These are phyloP conservation scores for Herminia tarsipennalis DNA, from an alignment of 2,888 invertebrate genomes.

Conservation along the genomic window DNA sequence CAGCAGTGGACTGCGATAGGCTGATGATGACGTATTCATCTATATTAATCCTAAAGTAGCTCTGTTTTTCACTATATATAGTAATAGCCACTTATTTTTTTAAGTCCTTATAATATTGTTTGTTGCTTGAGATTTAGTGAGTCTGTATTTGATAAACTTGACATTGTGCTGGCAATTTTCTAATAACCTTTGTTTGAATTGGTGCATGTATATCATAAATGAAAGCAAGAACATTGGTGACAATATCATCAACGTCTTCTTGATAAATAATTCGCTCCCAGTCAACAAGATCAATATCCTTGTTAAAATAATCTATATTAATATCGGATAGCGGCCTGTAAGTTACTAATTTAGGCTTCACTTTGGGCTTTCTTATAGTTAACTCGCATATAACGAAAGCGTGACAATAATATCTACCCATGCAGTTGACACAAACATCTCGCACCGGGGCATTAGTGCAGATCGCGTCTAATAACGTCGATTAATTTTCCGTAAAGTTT, in stretches of 20 bases:
- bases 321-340: not conserved
- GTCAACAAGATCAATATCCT: not conserved
- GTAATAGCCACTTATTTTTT: not conserved
- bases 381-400: not conserved
- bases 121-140: not conserved
- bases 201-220: slow-evolving; percentile 6
- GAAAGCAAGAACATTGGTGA: not conserved
- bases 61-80: slow-evolving; percentile 3
- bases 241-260: not conserved
- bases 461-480: not conserved
- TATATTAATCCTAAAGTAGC: slow-evolving; percentile 1
- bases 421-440: not conserved
- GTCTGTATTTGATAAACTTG: not conserved
- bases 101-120: slow-evolving; percentile 3
- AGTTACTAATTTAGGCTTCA: not conserved
- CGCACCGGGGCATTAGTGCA: not conserved
- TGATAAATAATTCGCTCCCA: not conserved
- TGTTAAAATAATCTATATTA: not conserved
- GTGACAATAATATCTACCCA: not conserved
- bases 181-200: not conserved
- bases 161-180: slow-evolving; percentile 1
- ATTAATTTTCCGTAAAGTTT: not conserved
- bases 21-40: too few species aligned
- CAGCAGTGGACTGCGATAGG: too few species aligned
- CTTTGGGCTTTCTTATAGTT: not conserved